Evolutionary conservation across 2,113 vertebrate species (phyloP), one percentile per base, ranked within the genome.

Genomic region (Cyrtonyx montezumae): DNA sequence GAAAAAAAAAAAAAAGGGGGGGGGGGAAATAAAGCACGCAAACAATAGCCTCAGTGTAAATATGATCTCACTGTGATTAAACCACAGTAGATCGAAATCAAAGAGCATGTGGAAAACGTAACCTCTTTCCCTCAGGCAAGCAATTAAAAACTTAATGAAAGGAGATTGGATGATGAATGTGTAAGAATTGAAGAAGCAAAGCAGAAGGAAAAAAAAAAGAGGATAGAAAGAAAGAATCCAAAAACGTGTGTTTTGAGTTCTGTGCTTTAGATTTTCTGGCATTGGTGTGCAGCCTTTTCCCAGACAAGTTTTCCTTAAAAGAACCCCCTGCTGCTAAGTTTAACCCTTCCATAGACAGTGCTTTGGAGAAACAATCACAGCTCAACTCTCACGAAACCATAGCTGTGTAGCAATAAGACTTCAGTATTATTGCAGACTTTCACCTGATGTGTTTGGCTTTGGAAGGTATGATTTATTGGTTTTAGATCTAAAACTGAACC

Each of bases 11-110:
- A 22, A 71, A 53, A 62, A 80, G 37, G 37, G 62, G 55, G 75
- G 22, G 19, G 67, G 90, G 87, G 77, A 87, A 92, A 91, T 79
- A 95, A 88, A 95, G 48, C 61, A 51, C 55, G 85, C 91, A 96
- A 95, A 95, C 95, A 97, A 97, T 92, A 96, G 92, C 92, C 92
- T 90, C 67, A 83, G 78, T 92, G 91, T 96, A 84, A 96, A 94
- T 97, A 97, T 98, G 97, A 98, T 97, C 97, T 98, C 98, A 98
- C 89, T 91, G 32, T 90, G 96, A 98, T 97, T 97, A 96, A 97
- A 97, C 94, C 13, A 20, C 94, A 96, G 95, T 88, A 96, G 94
- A 97, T 97, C 97, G 97, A 96, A 98, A 97, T 96, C 89, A 92
- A 96, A 96, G 97, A 92, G 87, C 90, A 97, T 96, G 96, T 96